Evolutionary conservation across 2,113 vertebrate species (phyloP), one percentile per base, ranked within the genome.

Genomic region (Apeltes quadracus): DNA sequence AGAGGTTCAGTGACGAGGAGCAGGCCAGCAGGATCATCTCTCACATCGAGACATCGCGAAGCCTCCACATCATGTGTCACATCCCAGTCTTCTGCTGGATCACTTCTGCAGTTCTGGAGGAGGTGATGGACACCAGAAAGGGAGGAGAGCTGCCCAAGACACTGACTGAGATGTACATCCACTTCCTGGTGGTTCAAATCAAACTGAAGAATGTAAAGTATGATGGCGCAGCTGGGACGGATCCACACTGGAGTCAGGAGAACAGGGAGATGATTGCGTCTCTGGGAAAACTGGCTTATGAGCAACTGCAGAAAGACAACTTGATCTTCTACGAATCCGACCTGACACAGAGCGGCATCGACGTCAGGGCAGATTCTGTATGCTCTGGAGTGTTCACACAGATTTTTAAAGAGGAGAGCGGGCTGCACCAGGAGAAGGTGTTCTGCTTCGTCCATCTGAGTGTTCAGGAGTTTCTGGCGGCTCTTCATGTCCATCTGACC

Each of bases 391-490:
- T 82, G 3, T 78, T 74, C 70, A 82, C 70, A 34, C 16, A 78
- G 70, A 75, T 82, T 75, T 82, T 78, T 29, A 82, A 6, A 38
- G 65, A 43, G 27, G 70, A 77, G 7, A 38, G 14, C 10, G 20
- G 56, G 12, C 50, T 53, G 50, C 25, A 53, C 50, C 22, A 54
- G 14, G 16, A 38, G 16, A 39, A 16, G 20, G 34, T 73, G n/a
- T 48, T 56, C 9, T 50, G 71, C 39, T 75, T 75, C 2, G 5
- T 76, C 58, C 75, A 77, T 64, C 51, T 70, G 29, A 78, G 61
- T 11, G 46, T 78, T 46, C 76, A 78, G n/a, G 76, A 78, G 62
- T 78, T 72, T 67, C 12, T 78, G 69, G 76, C 69, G 10, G 76
- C 76, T 66, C n/a, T 72, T 7, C 5, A 77, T n/a, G 59, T 69